A percentile compares a stretch with the other conserved stretches of the same genome.
These are phyloP conservation scores for Brachystomella parvula DNA, from an alignment of 1,140 invertebrate species.

Conservation along the genomic window DNA sequence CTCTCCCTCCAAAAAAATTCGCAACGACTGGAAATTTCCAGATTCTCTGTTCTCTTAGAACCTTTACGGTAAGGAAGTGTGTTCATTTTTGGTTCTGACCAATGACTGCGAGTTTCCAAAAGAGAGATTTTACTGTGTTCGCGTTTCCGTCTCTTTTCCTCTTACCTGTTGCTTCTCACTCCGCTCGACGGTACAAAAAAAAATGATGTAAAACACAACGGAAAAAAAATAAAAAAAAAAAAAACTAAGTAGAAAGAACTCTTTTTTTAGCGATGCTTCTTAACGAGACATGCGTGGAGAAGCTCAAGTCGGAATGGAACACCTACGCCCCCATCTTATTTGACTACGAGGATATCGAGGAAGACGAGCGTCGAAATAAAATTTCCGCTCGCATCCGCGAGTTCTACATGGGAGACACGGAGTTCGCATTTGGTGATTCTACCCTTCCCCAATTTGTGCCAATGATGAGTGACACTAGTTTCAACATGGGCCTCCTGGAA, in stretches of 20 bases:
- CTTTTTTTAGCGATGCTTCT: background rate
- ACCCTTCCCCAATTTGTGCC: background rate
- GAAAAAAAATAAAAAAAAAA: background rate
- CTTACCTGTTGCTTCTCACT: constrained; percentile 2
- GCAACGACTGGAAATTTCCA: no score
- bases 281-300: background rate
- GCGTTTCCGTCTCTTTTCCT: background rate
- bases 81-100: no score
- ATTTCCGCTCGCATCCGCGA: background rate
- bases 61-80: no score
- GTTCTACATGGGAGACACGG: background rate
- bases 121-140: no score
- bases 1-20: no score
- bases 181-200: background rate
- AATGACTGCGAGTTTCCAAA: no score
- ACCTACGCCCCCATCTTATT: background rate
- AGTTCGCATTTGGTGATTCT: background rate
- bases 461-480: background rate
- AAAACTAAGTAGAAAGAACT: no score
- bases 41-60: no score
- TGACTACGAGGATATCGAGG: constrained; percentile 8
- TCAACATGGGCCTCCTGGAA: background rate
- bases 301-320: background rate
- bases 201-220: background rate
- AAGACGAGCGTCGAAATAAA: background rate